Percentiles rank a stretch among this genome's conserved stretches.
Evolutionary conservation across 1,140 invertebrate species (phyloP).

Genomic region (Parasteatoda tepidariorum): DNA sequence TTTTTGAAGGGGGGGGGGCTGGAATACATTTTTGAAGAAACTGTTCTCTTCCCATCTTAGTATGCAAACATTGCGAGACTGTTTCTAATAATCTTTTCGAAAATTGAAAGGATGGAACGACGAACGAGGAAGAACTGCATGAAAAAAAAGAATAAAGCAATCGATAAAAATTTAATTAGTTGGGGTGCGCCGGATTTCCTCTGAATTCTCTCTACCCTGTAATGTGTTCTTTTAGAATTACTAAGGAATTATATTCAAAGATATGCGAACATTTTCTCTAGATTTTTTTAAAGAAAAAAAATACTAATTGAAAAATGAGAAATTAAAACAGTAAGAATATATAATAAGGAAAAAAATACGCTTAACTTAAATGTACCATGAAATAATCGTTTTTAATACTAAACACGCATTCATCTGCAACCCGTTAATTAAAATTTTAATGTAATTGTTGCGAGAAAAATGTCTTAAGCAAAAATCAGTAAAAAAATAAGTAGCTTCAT

Average conservation of each 20-base stretch:
- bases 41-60: not conserved
- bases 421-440: too few relatives aligned
- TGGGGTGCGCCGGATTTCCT: not conserved
- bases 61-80: conserved; percentile 16
- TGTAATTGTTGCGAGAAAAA: too few relatives aligned
- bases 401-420: too few relatives aligned
- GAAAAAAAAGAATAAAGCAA: not conserved
- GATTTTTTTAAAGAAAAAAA: not conserved
- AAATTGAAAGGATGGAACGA: conserved; percentile 46
- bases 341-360: not conserved
- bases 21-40: too few relatives aligned
- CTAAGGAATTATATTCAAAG: not conserved
- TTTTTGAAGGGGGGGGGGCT: too few relatives aligned
- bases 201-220: not conserved
- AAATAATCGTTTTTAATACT: too few relatives aligned
- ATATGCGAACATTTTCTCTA: not conserved
- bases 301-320: conserved; percentile 26
- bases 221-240: not conserved
- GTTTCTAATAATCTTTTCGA: conserved; percentile 35
- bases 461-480: too few relatives aligned
- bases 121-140: not conserved
- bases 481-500: too few relatives aligned
- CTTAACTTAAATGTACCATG: too few relatives aligned
- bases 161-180: conserved; percentile 60
- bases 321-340: conserved; percentile 8